phyloP scores from a whole-genome alignment of 1,140 invertebrate species.

The Bombus cullumanus region DNA sequence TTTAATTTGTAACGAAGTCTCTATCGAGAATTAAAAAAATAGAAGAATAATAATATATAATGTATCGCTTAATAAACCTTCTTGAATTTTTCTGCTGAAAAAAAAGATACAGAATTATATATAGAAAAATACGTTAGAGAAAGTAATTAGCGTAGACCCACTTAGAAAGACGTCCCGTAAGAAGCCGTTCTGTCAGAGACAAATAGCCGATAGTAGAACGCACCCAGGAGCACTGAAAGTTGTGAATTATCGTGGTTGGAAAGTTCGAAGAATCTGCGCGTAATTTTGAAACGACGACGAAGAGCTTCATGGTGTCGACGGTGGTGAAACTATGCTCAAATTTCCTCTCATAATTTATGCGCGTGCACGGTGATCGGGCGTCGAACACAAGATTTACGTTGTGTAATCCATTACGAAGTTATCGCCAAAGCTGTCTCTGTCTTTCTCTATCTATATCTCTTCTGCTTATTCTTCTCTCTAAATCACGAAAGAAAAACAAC shows the following conservation, averaged over 20 bases:
- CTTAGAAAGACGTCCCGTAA: not conserved
- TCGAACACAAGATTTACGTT: constrained; percentile 47
- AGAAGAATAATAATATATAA: not conserved
- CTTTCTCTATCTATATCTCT: not conserved
- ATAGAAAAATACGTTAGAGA: not conserved
- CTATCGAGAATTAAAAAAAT: not conserved
- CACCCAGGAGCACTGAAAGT: constrained; percentile 43
- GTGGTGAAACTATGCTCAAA: constrained; percentile 61
- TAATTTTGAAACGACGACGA: constrained; percentile 54
- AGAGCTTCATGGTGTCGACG: constrained; percentile 20
- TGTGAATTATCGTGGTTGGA: constrained; percentile 61
- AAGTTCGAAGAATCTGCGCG: constrained; percentile 65
- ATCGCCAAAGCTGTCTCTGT: not conserved
- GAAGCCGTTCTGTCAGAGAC: constrained; percentile 29
- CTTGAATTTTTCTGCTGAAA: no score
- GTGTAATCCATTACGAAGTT: constrained; percentile 41
- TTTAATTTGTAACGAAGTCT: no score
- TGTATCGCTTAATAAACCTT: not conserved
- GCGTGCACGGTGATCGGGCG: constrained; percentile 33
- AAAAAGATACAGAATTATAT: not conserved
- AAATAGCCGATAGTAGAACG: constrained; percentile 40
- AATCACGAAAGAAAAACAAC: no score
- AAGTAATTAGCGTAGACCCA: not conserved
- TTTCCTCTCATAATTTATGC: constrained; percentile 65
- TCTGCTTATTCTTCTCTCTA: not conserved